phyloP scores from a whole-genome alignment of 2,113 vertebrate genomes.

The Bos taurus region DNA sequence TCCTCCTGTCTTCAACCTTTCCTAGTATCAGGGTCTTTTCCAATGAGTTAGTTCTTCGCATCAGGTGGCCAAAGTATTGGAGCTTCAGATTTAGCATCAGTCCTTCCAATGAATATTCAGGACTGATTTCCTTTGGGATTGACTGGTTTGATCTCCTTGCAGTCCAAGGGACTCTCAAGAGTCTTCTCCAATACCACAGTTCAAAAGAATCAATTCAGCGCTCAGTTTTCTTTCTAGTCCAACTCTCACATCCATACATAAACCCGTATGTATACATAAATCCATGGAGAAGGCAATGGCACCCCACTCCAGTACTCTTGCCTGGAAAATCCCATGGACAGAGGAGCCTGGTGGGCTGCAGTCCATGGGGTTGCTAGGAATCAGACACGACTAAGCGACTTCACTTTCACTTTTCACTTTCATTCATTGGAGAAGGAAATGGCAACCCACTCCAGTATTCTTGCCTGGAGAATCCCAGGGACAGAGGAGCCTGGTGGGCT shows the following conservation, averaged over 20 bases:
- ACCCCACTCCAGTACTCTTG: too few relatives aligned
- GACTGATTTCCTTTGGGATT: background rate
- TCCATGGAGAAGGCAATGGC: background rate
- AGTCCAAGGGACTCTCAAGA: background rate
- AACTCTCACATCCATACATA: background rate
- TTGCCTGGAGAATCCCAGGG: too few relatives aligned
- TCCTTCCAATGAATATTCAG: background rate
- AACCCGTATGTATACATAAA: background rate
- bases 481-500: too few relatives aligned
- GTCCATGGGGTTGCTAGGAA: too few relatives aligned
- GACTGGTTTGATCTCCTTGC: background rate
- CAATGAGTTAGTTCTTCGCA: background rate
- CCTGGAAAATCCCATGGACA: too few relatives aligned
- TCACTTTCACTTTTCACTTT: too few relatives aligned
- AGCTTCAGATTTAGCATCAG: background rate
- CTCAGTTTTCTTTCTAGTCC: background rate
- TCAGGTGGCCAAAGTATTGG: background rate
- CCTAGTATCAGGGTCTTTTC: background rate
- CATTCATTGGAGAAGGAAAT: too few relatives aligned
- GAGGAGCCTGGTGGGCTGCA: too few relatives aligned
- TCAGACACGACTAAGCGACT: too few relatives aligned
- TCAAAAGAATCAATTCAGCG: background rate
- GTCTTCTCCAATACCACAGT: background rate
- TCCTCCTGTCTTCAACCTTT: background rate
- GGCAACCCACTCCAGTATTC: too few relatives aligned